Evolutionary conservation across 2,113 vertebrate genomes (phyloP).

Genomic region (Chamaetylas fuelleborni): DNA sequence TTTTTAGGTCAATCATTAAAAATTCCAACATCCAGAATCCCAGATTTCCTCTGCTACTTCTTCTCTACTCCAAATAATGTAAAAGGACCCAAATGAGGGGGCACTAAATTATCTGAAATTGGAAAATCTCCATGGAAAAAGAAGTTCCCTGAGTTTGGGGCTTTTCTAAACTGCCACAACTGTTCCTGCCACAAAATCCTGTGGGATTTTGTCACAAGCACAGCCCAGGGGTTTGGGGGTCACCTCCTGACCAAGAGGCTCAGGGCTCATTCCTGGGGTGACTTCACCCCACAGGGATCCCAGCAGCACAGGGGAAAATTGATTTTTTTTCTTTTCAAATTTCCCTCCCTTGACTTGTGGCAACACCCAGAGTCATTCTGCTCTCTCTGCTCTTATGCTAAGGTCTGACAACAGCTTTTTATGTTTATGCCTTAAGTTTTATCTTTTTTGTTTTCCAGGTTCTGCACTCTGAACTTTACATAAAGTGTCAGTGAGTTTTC

Average conservation of each 20-base stretch:
- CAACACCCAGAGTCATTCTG: rapidly evolving
- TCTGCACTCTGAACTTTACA: too few species aligned
- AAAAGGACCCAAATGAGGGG: too few species aligned
- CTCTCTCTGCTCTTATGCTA: background rate
- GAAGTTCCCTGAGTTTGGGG: background rate
- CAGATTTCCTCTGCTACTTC: background rate
- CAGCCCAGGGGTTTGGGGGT: too few species aligned
- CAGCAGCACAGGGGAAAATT: background rate
- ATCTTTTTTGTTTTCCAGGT: too few species aligned
- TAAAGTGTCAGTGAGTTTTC: too few species aligned
- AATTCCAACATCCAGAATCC: background rate
- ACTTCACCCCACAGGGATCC: background rate
- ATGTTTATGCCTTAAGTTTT: too few species aligned
- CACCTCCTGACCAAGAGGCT: too few species aligned
- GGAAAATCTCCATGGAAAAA: background rate
- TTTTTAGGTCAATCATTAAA: background rate
- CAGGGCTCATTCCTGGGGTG: background rate
- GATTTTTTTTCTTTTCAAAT: background rate
- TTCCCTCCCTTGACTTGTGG: background rate
- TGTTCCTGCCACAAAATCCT: rapidly evolving
- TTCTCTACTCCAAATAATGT: background rate
- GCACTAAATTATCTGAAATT: too few species aligned
- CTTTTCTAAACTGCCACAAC: background rate
- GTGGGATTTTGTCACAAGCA: background rate
- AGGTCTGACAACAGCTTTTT: background rate